These are phyloP conservation scores for Forficula auricularia DNA, from an alignment of 1,140 invertebrate species.

Conservation along the genomic window DNA sequence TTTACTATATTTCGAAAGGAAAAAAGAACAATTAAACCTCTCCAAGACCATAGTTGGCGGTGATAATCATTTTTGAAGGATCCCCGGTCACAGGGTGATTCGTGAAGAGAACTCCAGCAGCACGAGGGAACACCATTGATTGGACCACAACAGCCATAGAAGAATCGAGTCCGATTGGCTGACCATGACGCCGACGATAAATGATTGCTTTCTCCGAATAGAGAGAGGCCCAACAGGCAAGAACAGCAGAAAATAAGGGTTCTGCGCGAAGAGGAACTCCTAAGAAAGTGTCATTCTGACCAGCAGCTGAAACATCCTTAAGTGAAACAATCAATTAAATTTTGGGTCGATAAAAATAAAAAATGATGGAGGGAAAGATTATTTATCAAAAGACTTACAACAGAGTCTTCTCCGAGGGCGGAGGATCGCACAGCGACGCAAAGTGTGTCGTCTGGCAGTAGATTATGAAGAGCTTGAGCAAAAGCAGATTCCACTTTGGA, in stretches of 20 bases:
- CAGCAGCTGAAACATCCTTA: conserved; percentile 54
- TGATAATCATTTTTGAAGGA: conserved; percentile 45
- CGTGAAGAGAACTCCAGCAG: conserved; percentile 66
- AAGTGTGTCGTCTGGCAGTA: conserved; percentile 4
- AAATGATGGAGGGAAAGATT: too few relatives aligned
- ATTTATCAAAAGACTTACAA: conserved; percentile 14
- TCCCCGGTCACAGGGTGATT: conserved; percentile 51
- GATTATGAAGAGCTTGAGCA: conserved; percentile 11
- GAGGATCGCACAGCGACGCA: conserved; percentile 38
- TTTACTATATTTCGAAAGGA: too few relatives aligned
- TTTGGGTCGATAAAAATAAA: too few relatives aligned
- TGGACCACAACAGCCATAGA: conserved; percentile 70
- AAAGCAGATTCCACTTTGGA: conserved; percentile 19
- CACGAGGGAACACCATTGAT: conserved; percentile 47
- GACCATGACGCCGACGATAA: conserved; percentile 35
- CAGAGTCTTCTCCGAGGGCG: conserved; percentile 58
- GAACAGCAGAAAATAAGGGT: conserved; percentile 37
- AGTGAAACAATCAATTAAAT: too few relatives aligned
- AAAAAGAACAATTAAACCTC: too few relatives aligned
- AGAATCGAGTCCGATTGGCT: conserved; percentile 26
- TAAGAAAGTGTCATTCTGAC: conserved; percentile 63
- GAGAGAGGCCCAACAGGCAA: conserved; percentile 63
- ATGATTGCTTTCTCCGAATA: conserved; percentile 54
- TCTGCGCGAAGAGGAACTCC: conserved; percentile 33
- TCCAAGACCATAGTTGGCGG: conserved; percentile 64